These are phyloP conservation scores for Schmidtea mediterranea DNA, from an alignment of 1,140 invertebrate species.

Conservation along the genomic window DNA sequence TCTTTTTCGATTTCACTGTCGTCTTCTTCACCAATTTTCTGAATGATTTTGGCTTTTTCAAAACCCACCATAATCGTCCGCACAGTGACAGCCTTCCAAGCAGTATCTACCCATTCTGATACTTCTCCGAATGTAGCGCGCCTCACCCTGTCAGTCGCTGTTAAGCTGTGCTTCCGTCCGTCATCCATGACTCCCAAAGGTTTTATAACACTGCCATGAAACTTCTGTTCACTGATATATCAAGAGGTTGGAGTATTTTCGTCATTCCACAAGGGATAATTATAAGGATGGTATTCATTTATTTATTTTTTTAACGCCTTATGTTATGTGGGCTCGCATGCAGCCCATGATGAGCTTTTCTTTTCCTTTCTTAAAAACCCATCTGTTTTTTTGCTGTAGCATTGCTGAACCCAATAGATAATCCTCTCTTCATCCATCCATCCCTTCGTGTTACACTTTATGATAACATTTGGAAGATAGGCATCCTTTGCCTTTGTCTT, in stretches of 20 bases:
- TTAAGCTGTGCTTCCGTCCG: slow-evolving; percentile 9
- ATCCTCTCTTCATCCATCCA: slow-evolving; percentile 14
- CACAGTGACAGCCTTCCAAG: slow-evolving; percentile 6
- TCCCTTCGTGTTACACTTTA: slow-evolving; percentile 11
- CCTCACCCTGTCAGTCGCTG: slow-evolving; percentile 8
- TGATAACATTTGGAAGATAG: slow-evolving; percentile 8
- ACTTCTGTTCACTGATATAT: slow-evolving; percentile 12
- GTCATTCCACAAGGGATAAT: slow-evolving; percentile 13
- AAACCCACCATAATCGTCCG: slow-evolving; percentile 1
- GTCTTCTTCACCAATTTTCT: too few relatives aligned
- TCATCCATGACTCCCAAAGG: slow-evolving; percentile 9
- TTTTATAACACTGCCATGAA: slow-evolving; percentile 11
- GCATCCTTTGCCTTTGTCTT: slow-evolving; percentile 10
- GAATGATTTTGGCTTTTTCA: background rate
- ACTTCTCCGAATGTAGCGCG: slow-evolving; percentile 5
- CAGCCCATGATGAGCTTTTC: slow-evolving; percentile 10
- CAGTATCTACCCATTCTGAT: slow-evolving; percentile 5
- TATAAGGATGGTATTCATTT: slow-evolving; percentile 8
- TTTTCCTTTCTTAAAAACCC: slow-evolving; percentile 8
- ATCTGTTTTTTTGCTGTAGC: slow-evolving; percentile 8
- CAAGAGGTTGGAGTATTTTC: slow-evolving; percentile 12
- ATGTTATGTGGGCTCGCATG: slow-evolving; percentile 11
- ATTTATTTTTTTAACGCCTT: slow-evolving; percentile 7
- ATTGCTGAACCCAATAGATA: slow-evolving; percentile 11
- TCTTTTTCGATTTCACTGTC: too few relatives aligned